Conservation (phyloP, 2,888 invertebrate species). For the Minunthozetes semirufus region DNA sequence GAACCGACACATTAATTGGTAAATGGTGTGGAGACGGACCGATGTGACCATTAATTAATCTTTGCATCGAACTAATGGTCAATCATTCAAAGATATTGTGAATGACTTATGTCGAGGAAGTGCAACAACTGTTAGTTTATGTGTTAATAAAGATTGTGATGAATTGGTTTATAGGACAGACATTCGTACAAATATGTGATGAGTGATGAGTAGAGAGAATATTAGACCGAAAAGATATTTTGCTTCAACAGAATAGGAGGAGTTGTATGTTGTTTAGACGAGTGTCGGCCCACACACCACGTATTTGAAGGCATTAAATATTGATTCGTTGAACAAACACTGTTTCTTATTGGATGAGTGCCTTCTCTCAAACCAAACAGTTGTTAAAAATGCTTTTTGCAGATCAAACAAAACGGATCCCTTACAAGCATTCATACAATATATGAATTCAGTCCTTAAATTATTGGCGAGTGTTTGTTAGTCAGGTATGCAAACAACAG, state of each 20-base stretch:
- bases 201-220: not conserved
- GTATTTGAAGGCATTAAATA: conserved; percentile 20
- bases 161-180: conserved; percentile 17
- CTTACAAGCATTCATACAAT: conserved; percentile 12
- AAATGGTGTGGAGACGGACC: conserved; percentile 1
- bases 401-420: conserved; percentile 28
- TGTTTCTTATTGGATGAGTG: conserved; percentile 18
- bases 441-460: conserved; percentile 17
- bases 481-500: conserved; percentile 16
- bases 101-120: conserved; percentile 13
- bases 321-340: conserved; percentile 28
- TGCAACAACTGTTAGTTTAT: conserved; percentile 21
- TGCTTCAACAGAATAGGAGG: conserved; percentile 15
- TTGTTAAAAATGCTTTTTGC: conserved; percentile 29
- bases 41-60: conserved; percentile 24
- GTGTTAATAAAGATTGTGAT: not conserved
- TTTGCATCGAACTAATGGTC: conserved; percentile 3
- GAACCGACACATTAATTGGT: conserved; percentile 5
- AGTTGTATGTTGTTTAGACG: conserved; percentile 10
- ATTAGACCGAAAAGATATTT: conserved; percentile 14
- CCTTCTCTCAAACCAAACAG: conserved; percentile 19
- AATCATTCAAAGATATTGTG: conserved; percentile 8
- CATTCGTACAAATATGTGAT: not conserved
- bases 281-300: conserved; percentile 25
- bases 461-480: conserved; percentile 27